Conservation (phyloP, 1,140 invertebrate species). For the Bilobella aurantiaca region DNA sequence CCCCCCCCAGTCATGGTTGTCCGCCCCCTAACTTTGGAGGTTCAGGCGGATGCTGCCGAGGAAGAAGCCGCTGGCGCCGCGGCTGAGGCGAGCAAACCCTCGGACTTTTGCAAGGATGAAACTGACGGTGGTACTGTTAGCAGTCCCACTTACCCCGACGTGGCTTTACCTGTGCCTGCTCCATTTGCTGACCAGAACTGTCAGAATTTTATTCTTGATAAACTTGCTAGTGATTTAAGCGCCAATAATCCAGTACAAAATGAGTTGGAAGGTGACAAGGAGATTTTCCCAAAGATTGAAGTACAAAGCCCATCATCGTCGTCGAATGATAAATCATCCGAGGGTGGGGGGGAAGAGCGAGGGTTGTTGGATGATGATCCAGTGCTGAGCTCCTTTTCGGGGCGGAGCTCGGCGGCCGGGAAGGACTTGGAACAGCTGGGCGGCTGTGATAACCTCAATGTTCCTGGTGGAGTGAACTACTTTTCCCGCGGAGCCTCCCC, state of each 20-base stretch:
- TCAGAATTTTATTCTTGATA: not conserved
- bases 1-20: too few species aligned
- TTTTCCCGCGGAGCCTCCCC: slow-evolving; percentile 21
- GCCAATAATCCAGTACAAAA: slow-evolving; percentile 19
- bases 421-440: too few species aligned
- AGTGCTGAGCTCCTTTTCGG: not conserved
- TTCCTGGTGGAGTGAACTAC: slow-evolving; percentile 16
- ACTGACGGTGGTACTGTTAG: too few species aligned
- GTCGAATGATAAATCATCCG: not conserved
- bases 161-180: slow-evolving; percentile 31
- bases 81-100: too few species aligned
- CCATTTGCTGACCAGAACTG: slow-evolving; percentile 24
- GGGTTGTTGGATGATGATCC: too few species aligned
- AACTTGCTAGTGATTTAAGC: too few species aligned
- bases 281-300: slow-evolving; percentile 30
- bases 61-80: too few species aligned
- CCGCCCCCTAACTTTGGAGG: too few species aligned
- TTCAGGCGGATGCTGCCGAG: too few species aligned
- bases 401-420: not conserved
- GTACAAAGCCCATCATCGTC: slow-evolving; percentile 28
- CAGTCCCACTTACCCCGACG: slow-evolving; percentile 27
- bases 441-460: too few species aligned
- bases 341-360: slow-evolving; percentile 11
- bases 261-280: not conserved
- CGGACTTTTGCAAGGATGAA: too few species aligned